These are phyloP conservation scores for Busseola fusca DNA, from an alignment of 2,888 invertebrate genomes.

Conservation along the genomic window DNA sequence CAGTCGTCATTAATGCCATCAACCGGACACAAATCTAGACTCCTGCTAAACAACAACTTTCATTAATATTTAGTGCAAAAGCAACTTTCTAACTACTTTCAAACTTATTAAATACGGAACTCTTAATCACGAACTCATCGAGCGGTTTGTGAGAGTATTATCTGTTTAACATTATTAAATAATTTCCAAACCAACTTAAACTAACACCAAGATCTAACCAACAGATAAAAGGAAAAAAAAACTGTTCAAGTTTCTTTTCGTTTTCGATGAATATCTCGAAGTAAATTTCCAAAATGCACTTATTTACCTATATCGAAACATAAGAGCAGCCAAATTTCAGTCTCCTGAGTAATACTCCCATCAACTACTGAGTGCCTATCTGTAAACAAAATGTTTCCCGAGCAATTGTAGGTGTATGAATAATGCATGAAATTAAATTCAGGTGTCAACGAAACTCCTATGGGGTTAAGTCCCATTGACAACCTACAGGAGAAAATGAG, in stretches of 20 bases:
- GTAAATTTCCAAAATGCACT: neutral
- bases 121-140: neutral
- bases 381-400: conserved; percentile 38
- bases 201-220: neutral
- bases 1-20: neutral
- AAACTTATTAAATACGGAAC: neutral
- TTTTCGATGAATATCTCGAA: neutral
- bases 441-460: conserved; percentile 51
- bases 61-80: neutral
- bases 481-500: neutral
- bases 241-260: too few relatives aligned
- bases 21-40: neutral
- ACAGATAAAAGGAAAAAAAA: too few relatives aligned
- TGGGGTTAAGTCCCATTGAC: conserved; percentile 5
- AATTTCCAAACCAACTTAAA: neutral
- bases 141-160: neutral
- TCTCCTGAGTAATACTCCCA: conserved; percentile 26
- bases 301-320: neutral
- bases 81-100: too few relatives aligned
- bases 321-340: neutral
- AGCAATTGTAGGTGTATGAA: conserved; percentile 65
- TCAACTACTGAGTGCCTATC: conserved; percentile 40
- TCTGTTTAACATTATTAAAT: neutral
- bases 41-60: neutral
- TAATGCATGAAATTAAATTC: conserved; percentile 69